Evolutionary conservation across 2,888 invertebrate species (phyloP), one percentile per base, ranked within the genome.

Genomic region (Oegoconia quadripuncta): DNA sequence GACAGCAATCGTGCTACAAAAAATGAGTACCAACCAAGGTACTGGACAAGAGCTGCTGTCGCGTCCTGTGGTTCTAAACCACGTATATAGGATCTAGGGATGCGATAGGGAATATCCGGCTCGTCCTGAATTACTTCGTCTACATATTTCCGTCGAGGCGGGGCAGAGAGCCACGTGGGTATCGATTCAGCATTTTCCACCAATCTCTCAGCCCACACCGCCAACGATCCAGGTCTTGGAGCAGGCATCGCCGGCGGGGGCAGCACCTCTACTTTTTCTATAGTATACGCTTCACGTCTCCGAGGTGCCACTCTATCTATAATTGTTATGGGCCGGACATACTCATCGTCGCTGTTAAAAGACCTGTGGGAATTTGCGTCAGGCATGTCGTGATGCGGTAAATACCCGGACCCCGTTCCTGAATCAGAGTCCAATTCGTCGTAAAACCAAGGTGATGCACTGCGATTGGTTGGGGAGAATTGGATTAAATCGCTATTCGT

Each of bases 1-100:
- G 93, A 89, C 33, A 94, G 77, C 73, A 94, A 86, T 31, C 95
- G 89, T 26, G 92, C 90, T n/a, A 91, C 64, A 32, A 94, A 90
- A 63, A 94, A 95, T 28, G 91, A 80, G 47, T 93, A 91, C 95
- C 95, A 95, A 65, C 93, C 93, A n/a, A 93, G 70, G 61, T 92
- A 93, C 16, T 92, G 89, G 3, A 94, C 81, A 4, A 91, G 66
- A 51, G 91, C 91, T 8, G 93, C 93, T 0, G 92, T 88, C 1
- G 91, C 88, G 57, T 95, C 94, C 53, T 94, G 94, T 47, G 94
- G 93, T 47, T 93, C 92, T 6, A 95, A 83, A 5, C 93, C 93
- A 51, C 92, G 83, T 50, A 89, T 84, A 34, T 81, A 91, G 23
- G 75, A 83, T 32, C 84, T 82, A 14, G 86, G 89, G 25, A 82